phyloP scores from a whole-genome alignment of 2,797 vertebrate genomes.

The Enteromius anoplus region DNA sequence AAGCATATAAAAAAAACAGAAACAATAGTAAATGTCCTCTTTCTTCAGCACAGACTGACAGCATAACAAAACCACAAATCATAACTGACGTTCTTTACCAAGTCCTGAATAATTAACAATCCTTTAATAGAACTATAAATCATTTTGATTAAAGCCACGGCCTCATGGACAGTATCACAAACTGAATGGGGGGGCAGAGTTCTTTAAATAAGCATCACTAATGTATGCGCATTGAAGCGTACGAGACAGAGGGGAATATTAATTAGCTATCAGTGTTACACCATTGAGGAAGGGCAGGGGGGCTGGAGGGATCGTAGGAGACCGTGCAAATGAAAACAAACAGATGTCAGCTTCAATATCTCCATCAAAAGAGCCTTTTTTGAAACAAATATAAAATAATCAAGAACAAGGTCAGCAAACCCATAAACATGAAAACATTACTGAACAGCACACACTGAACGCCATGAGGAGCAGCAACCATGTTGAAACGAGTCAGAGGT shows the following conservation, averaged over 20 bases:
- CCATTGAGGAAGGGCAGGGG: not conserved
- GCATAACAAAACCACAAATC: constrained; percentile 71
- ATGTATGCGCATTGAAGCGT: constrained; percentile 48
- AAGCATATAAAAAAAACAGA: not conserved
- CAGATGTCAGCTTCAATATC: constrained; percentile 23
- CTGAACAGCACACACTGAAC: not conserved
- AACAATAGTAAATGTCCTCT: constrained; percentile 32
- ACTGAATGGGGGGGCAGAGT: constrained; percentile 12
- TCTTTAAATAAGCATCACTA: constrained; percentile 46
- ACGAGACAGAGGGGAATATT: constrained; percentile 40
- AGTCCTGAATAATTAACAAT: constrained; percentile 74
- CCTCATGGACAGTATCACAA: constrained; percentile 26
- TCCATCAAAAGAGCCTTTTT: not conserved
- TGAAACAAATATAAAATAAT: not conserved
- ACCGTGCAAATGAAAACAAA: constrained; percentile 17
- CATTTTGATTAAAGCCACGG: constrained; percentile 53
- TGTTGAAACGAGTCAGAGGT: constrained; percentile 34
- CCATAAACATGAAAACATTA: constrained; percentile 17
- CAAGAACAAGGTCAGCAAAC: constrained; percentile 31
- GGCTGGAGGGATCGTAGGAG: constrained; percentile 3
- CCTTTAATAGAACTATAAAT: constrained; percentile 69
- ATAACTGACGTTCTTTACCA: constrained; percentile 63
- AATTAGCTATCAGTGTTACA: constrained; percentile 37
- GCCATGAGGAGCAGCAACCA: not conserved
- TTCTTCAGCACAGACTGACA: constrained; percentile 62